A percentile compares a stretch with the other conserved stretches of the same genome.
Evolutionary conservation across 2,888 invertebrate species (phyloP).

Genomic region (Andrena bucephala): DNA sequence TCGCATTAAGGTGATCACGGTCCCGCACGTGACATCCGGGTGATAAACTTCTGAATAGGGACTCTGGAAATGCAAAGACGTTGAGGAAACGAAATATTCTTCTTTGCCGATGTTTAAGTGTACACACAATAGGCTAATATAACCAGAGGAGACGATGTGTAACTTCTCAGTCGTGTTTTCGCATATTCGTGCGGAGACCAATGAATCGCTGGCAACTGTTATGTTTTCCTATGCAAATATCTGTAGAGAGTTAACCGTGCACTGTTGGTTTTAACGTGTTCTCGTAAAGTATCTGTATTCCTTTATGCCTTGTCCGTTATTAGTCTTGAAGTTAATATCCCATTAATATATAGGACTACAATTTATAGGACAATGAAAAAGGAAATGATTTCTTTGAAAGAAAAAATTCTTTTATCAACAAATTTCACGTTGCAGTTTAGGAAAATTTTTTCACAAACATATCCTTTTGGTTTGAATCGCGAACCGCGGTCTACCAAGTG

Average conservation of each 20-base stretch:
- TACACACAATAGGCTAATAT: conserved; percentile 18
- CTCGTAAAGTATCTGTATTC: conserved; percentile 35
- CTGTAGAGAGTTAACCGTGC: conserved; percentile 16
- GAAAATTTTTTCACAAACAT: too few relatives aligned
- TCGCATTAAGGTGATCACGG: neutral
- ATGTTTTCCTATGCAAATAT: conserved; percentile 46
- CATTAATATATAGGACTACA: too few relatives aligned
- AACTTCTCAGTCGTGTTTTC: conserved; percentile 33
- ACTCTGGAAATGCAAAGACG: neutral
- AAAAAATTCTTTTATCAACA: neutral
- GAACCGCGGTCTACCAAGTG: too few relatives aligned
- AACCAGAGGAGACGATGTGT: conserved; percentile 33
- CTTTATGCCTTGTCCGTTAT: neutral
- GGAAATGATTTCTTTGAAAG: too few relatives aligned
- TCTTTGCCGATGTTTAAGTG: conserved; percentile 13
- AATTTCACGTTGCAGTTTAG: neutral
- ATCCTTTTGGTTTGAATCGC: too few relatives aligned
- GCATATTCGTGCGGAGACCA: conserved; percentile 23
- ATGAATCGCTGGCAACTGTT: conserved; percentile 51
- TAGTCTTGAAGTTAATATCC: neutral
- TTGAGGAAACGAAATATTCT: conserved; percentile 11
- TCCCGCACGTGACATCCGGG: neutral
- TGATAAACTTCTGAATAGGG: conserved; percentile 17
- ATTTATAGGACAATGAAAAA: too few relatives aligned
- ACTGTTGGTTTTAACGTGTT: conserved; percentile 32